phyloP scores from a whole-genome alignment of 2,113 vertebrate genomes.

The Ardeotis arabs region DNA sequence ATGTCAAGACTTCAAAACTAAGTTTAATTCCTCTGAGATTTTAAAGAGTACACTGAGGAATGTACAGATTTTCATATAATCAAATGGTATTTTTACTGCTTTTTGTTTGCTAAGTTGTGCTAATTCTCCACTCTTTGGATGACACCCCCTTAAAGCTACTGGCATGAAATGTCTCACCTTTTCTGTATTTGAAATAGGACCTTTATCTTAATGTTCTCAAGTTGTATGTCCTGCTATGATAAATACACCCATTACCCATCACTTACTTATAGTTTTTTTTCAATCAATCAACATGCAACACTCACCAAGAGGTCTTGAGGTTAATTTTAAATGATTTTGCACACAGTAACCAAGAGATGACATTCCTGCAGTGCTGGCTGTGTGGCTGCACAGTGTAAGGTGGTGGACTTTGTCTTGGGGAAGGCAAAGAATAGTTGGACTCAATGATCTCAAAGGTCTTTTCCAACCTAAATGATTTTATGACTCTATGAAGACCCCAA shows the following conservation, averaged over 20 bases:
- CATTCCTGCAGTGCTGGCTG: neutral
- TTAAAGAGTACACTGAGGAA: neutral
- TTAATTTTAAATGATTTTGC: conserved; percentile 16
- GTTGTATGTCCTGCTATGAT: conserved; percentile 22
- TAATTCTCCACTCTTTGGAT: neutral
- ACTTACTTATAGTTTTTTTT: neutral
- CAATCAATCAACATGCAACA: neutral
- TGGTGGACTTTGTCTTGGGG: neutral
- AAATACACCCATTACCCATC: neutral
- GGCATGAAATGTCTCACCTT: neutral
- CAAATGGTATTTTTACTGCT: neutral
- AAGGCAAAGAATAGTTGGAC: neutral
- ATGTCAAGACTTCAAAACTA: neutral
- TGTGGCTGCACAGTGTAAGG: neutral
- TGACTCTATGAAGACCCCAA: neutral
- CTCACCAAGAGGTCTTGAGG: neutral
- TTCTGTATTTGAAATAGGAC: neutral
- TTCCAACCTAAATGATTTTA: neutral
- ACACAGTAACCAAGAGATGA: accelerated
- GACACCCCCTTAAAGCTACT: neutral
- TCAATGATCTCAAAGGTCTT: neutral
- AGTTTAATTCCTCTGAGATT: neutral
- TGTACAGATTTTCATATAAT: neutral
- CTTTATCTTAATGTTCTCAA: conserved; percentile 35
- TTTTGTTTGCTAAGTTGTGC: neutral